phyloP scores from a whole-genome alignment of 2,797 vertebrate genomes.

The Scarus forsteni region DNA sequence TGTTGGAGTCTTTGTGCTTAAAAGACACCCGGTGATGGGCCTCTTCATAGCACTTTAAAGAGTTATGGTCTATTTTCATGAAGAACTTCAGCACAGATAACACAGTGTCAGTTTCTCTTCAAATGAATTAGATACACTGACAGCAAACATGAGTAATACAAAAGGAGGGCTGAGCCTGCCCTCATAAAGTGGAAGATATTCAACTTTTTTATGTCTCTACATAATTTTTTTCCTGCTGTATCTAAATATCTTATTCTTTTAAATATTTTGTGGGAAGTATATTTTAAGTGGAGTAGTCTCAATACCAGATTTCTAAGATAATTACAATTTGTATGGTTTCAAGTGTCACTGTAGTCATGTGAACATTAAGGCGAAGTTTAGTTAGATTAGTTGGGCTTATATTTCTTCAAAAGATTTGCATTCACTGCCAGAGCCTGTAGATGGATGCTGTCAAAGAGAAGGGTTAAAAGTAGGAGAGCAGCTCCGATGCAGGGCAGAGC shows the following conservation, averaged over 20 bases:
- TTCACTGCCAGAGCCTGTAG: too few species aligned
- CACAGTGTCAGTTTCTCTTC: conserved; percentile 32
- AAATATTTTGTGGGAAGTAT: conserved; percentile 2
- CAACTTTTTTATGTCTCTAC: conserved; percentile 16
- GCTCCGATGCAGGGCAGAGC: too few species aligned
- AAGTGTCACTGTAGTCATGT: too few species aligned
- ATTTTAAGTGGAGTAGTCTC: background rate
- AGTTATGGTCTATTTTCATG: conserved; percentile 46
- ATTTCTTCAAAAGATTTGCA: too few species aligned
- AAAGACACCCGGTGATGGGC: conserved; percentile 49
- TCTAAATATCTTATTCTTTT: background rate
- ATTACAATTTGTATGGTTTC: too few species aligned
- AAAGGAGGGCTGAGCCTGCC: conserved; percentile 2
- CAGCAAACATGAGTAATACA: conserved; percentile 34
- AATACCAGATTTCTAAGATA: too few species aligned
- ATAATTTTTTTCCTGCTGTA: background rate
- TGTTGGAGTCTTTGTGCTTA: conserved; percentile 60
- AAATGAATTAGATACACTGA: conserved; percentile 39
- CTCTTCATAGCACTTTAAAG: conserved; percentile 64
- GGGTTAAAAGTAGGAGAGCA: too few species aligned
- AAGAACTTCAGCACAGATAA: conserved; percentile 40
- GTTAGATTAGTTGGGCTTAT: too few species aligned
- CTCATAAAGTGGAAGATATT: conserved; percentile 12
- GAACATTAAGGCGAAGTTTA: too few species aligned
- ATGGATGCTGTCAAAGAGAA: too few species aligned